Base-by-base conservation (phyloP, 2,888 invertebrate genomes). In the Neoaliturus tenellus region DNA sequence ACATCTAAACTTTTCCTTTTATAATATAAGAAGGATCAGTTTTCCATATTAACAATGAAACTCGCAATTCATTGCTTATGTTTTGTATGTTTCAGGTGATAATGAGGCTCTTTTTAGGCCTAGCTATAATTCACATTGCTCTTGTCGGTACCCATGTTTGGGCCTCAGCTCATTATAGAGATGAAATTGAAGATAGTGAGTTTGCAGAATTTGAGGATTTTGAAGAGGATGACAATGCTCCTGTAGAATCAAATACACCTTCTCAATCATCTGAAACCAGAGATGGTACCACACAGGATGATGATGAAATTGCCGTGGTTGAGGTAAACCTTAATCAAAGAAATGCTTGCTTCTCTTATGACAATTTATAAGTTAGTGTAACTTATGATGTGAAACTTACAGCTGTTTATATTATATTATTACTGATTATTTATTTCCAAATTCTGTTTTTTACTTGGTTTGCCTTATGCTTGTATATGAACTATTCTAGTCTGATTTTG, bases 181-280 rank as follows among this genome's bases (percentile, higher is more conserved):
- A 92, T 84, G 91, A 92, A 84, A 89, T 92, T 85, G 95, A 95
- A 87, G 97, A 98, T 89, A 97, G 97, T 92, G 98, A 98, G 89
- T 98, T 98, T 92, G 98, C 98, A 0, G 98, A 98, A 91, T 98
- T 98, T 91, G 97, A 97, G 90, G 96, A 97, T 89, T 95, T 96
- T 90, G 95, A 95, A 89, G 94, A 94, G 31, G 86, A 85, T 80
- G 82, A 83, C 0, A 51, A 58, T 44, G 41, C 69, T 25, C 58
- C 75, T 41, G 35, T 73, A 51, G 85, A 86, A 51, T 51, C 71
- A 31, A 75, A 35, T 23, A 41, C 25, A 12, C 69, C 67, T 12
- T 71, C 62, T 35, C 84, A 78, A 28, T 44, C 58, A 10, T 39
- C 31, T 23, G 55, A 83, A 10, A 23, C 28, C 8, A 86, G 85